phyloP scores from a whole-genome alignment of 1,140 invertebrate genomes.

The Drosophila carrolli region DNA sequence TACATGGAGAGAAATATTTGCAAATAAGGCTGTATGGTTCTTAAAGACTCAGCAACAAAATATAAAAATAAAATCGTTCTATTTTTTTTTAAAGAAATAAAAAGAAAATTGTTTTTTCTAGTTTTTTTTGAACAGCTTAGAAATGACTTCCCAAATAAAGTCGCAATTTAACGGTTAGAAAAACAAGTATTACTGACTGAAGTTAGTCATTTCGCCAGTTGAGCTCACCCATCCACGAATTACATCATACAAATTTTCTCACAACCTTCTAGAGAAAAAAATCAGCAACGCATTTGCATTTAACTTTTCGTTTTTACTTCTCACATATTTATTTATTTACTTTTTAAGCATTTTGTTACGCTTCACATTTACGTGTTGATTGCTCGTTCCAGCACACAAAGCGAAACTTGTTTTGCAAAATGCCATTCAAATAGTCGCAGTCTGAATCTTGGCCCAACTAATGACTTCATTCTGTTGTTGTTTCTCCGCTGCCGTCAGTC shows the following conservation, averaged over 20 bases:
- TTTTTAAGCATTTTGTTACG: slow-evolving; percentile 35
- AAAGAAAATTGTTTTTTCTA: too few species aligned
- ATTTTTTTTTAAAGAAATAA: too few species aligned
- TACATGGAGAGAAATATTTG: slow-evolving; percentile 1
- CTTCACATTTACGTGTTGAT: slow-evolving; percentile 47
- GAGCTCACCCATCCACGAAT: slow-evolving; percentile 26
- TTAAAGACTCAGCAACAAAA: too few species aligned
- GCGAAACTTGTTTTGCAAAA: slow-evolving; percentile 48
- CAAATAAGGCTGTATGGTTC: too few species aligned
- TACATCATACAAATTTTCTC: slow-evolving; percentile 41
- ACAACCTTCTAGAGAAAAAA: slow-evolving; percentile 21
- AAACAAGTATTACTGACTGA: not conserved
- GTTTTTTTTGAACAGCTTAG: not conserved
- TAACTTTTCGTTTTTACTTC: slow-evolving; percentile 27
- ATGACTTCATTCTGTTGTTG: slow-evolving; percentile 32
- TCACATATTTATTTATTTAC: slow-evolving; percentile 36
- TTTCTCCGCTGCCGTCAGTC: not conserved
- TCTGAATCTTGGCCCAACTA: slow-evolving; percentile 35
- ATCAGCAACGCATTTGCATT: slow-evolving; percentile 34
- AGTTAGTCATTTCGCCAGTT: slow-evolving; percentile 14
- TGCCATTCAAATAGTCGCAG: slow-evolving; percentile 22
- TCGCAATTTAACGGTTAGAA: not conserved
- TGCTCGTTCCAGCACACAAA: slow-evolving; percentile 20
- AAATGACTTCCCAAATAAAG: not conserved
- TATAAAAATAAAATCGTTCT: too few species aligned